phyloP scores from a whole-genome alignment of 2,797 vertebrate genomes.

The Lepidocolaptes lacrymiger region DNA sequence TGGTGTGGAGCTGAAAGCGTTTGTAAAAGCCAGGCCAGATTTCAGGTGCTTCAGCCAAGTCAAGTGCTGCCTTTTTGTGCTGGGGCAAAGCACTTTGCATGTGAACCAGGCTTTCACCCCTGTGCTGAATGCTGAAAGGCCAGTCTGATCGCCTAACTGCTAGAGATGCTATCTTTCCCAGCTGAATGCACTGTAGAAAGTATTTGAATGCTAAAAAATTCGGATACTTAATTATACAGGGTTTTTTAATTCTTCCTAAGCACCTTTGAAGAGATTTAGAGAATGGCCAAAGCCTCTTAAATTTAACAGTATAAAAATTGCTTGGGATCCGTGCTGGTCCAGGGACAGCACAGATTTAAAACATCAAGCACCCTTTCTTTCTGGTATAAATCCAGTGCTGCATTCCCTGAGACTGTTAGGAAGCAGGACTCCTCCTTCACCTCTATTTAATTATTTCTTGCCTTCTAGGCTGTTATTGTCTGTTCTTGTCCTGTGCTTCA shows the following conservation, averaged over 20 bases:
- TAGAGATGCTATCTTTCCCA: neutral
- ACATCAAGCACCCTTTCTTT: neutral
- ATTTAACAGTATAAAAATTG: neutral
- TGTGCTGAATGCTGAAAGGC: neutral
- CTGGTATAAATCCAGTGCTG: neutral
- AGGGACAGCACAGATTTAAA: neutral
- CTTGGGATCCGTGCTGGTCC: neutral
- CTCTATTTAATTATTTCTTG: neutral
- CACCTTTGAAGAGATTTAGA: neutral
- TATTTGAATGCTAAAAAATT: neutral
- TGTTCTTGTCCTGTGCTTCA: neutral
- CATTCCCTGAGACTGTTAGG: neutral
- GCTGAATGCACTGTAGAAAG: neutral
- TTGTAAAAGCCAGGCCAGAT: constrained; percentile 37
- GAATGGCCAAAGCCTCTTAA: neutral
- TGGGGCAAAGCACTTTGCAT: neutral
- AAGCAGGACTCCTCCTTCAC: neutral
- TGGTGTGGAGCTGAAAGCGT: constrained; percentile 24
- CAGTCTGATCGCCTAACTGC: neutral
- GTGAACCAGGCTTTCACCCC: neutral
- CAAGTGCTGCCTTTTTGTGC: constrained; percentile 15
- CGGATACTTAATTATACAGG: fast-evolving
- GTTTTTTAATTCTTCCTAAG: neutral
- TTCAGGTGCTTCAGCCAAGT: constrained; percentile 52
- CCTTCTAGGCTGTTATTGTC: neutral